Percentiles rank a stretch among this genome's conserved stretches.
Evolutionary conservation across 2,797 vertebrate species (phyloP).

Genomic region (Atherinosoma microstoma): DNA sequence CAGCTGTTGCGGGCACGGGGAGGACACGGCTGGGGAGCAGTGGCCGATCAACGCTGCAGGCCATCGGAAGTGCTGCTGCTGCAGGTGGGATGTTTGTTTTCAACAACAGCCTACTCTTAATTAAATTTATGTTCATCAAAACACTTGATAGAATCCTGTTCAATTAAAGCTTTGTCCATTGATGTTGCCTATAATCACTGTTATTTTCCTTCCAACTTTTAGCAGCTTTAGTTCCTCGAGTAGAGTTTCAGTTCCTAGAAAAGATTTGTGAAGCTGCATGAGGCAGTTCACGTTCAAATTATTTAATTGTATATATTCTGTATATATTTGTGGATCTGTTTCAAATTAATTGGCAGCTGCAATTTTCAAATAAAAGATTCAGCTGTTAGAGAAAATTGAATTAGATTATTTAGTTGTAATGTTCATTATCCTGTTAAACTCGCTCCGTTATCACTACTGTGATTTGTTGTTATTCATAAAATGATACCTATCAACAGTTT

Average conservation of each 20-base stretch:
- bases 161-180: too few relatives aligned
- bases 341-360: background rate
- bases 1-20: slow-evolving; percentile 30
- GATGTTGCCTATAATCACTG: too few relatives aligned
- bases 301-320: background rate
- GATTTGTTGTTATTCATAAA: background rate
- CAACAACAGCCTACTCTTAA: too few relatives aligned
- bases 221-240: background rate
- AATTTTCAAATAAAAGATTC: background rate
- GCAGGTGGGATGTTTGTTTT: slow-evolving; percentile 85
- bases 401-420: background rate
- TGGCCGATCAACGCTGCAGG: slow-evolving; percentile 91
- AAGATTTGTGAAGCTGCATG: background rate
- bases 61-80: slow-evolving; percentile 94
- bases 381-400: background rate
- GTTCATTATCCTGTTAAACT: too few relatives aligned
- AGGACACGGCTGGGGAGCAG: slow-evolving; percentile 84
- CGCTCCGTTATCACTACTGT: background rate
- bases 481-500: background rate
- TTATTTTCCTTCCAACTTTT: background rate
- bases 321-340: background rate
- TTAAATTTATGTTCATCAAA: too few relatives aligned
- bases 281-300: background rate
- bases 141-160: background rate
- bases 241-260: background rate